These are phyloP conservation scores for Gymnoscopelus braueri DNA, from an alignment of 2,797 vertebrate species.

Conservation along the genomic window DNA sequence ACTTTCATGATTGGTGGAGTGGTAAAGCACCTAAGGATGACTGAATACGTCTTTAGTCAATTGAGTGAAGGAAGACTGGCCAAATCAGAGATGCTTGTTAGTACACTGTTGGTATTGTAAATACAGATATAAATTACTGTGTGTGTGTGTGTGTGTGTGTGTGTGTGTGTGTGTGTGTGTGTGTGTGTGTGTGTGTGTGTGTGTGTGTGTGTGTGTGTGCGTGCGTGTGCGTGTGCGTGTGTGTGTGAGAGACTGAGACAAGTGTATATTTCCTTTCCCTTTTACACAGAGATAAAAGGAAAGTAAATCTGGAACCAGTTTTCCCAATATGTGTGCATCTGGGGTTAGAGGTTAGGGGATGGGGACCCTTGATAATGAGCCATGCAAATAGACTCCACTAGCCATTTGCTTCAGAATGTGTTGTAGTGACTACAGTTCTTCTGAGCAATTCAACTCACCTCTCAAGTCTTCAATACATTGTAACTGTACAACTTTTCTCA, in stretches of 20 bases:
- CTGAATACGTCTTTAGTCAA: constrained; percentile 2
- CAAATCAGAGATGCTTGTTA: constrained; percentile 27
- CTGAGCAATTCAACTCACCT: constrained; percentile 42
- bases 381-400: constrained; percentile 69
- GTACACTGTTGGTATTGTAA: constrained; percentile 23
- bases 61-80: constrained; percentile 4
- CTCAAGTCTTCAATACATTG: constrained; percentile 44
- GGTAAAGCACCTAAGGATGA: constrained; percentile 8
- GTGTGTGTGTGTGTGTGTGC: constrained; percentile 11
- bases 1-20: constrained; percentile 9
- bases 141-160: constrained; percentile 13
- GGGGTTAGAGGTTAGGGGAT: constrained; percentile 57
- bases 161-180: constrained; percentile 11
- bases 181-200: constrained; percentile 10
- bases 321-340: constrained; percentile 7
- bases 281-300: background rate
- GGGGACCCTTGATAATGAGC: constrained; percentile 61
- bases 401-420: constrained; percentile 58
- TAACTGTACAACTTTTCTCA: constrained; percentile 47
- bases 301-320: constrained; percentile 6
- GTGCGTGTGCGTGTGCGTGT: constrained; percentile 8
- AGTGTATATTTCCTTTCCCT: background rate
- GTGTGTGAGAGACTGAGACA: background rate
- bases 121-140: constrained; percentile 1
- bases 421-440: constrained; percentile 55